Base-by-base conservation (phyloP, 2,888 invertebrate genomes). In the Oithona nana region DNA sequence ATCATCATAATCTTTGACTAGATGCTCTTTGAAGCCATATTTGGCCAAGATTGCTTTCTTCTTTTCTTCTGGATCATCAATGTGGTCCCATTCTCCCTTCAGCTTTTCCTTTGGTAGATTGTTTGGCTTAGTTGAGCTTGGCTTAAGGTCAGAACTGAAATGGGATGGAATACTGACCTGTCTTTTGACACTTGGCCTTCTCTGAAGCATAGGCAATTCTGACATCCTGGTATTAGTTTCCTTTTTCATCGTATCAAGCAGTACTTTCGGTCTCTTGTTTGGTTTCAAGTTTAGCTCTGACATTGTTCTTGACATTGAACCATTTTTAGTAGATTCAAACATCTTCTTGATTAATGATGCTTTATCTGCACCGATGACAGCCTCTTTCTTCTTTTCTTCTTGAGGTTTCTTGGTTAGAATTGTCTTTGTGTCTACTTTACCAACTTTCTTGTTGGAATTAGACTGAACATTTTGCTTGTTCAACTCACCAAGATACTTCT, bases 51-150 rank as follows among this genome's bases (percentile, higher is more conserved):
- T 61, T n/a, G 61, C 61, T 8, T 29, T 26, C 30, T 61, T 61
- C 22, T 54, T 28, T 31, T 61, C 61, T 54, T 61, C 61, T 20
- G 61, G 61, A 54, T 61, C 61, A 22, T 61, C 28, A 54, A 61
- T 61, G 22, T 20, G 11, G 6, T 61, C 30, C 61, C 61, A 61
- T 54, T 54, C 30, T 20, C 52, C 26, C 54, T 30, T 54, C 3
- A 1, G 20, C 39, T 16, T 39, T 39, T 39, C 39, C 39, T 39
- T 6, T 6, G 39, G 39, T 16, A 39, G 6, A 11, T 39, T 6
- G 6, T 6, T 16, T 39, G 39, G 39, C 6, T 39, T 11, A 11
- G 39, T 39, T n/a, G n/a, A n/a, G n/a, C n/a, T n/a, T n/a, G n/a
- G n/a, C n/a, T n/a, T n/a, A n/a, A n/a, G n/a, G n/a, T n/a, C n/a